Conservation (phyloP, 2,113 vertebrate species). For the Nycticebus coucang region DNA sequence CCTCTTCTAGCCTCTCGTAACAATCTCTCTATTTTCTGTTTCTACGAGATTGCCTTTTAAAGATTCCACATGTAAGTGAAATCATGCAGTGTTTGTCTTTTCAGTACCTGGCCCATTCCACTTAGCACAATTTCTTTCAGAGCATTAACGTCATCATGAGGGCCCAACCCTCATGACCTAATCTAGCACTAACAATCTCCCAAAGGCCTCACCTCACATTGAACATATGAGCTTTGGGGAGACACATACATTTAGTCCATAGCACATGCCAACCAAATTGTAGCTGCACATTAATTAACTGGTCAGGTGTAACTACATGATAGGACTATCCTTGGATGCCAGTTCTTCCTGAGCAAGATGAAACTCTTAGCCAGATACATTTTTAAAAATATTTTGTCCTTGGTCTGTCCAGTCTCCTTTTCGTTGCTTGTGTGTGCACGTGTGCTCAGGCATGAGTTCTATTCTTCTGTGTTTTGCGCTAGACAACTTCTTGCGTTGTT, state of each 20-base stretch:
- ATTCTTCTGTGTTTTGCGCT: neutral
- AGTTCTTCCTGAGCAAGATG: neutral
- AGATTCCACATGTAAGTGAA: neutral
- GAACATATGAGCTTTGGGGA: neutral
- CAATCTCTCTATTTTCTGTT: neutral
- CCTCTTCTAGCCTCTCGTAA: neutral
- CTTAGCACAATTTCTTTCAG: neutral
- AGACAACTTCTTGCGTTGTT: neutral
- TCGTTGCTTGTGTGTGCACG: neutral
- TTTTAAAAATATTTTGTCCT: neutral
- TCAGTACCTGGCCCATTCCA: neutral
- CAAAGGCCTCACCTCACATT: neutral
- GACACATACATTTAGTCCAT: neutral
- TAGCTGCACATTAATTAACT: neutral
- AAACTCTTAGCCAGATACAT: neutral
- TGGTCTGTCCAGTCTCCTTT: neutral
- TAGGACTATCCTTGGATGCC: neutral
- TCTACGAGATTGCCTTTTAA: neutral
- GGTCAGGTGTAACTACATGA: neutral
- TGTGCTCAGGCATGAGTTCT: rapidly evolving
- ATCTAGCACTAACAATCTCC: no score
- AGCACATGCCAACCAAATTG: neutral
- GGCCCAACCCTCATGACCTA: no score
- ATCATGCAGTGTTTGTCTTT: neutral
- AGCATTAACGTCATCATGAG: rapidly evolving